Evolutionary conservation across 2,797 vertebrate genomes (phyloP).

Genomic region (Geotrypetes seraphini): DNA sequence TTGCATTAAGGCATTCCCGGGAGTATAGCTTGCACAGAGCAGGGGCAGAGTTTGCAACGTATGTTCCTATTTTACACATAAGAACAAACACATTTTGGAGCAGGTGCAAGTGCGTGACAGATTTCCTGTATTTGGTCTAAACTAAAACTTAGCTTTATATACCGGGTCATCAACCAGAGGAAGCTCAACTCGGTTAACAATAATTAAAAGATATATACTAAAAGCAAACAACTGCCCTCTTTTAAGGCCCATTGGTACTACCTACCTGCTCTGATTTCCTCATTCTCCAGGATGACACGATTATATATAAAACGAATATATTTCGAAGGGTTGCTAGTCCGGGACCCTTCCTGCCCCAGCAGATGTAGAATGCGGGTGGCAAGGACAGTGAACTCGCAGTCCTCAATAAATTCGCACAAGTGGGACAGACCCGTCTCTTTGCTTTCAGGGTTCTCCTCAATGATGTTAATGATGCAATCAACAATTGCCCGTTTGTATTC

Average conservation of each 20-base stretch:
- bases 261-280: constrained; percentile 65
- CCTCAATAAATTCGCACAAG: constrained; percentile 66
- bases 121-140: no score
- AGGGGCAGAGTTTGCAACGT: no score
- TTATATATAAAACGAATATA: constrained; percentile 74
- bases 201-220: no score
- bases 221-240: no score
- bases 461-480: constrained; percentile 69
- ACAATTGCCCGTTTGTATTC: constrained; percentile 68
- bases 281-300: constrained; percentile 65
- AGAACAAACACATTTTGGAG: no score
- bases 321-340: constrained; percentile 63
- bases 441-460: constrained; percentile 66
- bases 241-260: not conserved
- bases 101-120: no score
- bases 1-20: no score
- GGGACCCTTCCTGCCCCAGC: constrained; percentile 62
- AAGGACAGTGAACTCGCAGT: constrained; percentile 66
- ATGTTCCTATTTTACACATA: no score
- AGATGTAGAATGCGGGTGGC: constrained; percentile 67
- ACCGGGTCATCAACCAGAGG: no score
- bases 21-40: no score
- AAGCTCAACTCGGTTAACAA: no score
- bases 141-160: no score
- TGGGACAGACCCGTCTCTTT: constrained; percentile 66